These are phyloP conservation scores for Tetheella fluctuosa DNA, from an alignment of 2,888 invertebrate genomes.

Conservation along the genomic window DNA sequence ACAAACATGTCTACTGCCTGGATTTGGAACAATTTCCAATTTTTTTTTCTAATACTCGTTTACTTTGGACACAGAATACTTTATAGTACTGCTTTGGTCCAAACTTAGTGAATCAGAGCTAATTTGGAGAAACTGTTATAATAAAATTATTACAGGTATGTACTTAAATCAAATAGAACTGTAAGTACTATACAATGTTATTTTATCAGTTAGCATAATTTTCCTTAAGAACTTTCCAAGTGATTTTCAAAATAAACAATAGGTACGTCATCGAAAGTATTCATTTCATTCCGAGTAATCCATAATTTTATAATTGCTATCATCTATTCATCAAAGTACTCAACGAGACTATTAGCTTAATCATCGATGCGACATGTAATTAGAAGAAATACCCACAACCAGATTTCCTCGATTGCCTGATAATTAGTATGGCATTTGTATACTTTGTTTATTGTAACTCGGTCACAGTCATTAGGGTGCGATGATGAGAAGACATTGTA, in stretches of 20 bases:
- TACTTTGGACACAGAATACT: too few species aligned
- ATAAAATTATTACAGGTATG: too few species aligned
- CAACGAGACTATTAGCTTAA: conserved; percentile 50
- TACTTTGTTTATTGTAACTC: conserved; percentile 27
- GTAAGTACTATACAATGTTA: too few species aligned
- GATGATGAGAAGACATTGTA: conserved; percentile 34
- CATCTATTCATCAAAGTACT: conserved; percentile 12
- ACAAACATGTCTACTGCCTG: too few species aligned
- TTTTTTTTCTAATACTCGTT: too few species aligned
- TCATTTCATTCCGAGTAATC: conserved; percentile 29
- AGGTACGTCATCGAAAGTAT: conserved; percentile 8
- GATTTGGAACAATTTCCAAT: too few species aligned
- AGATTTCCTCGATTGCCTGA: conserved; percentile 47
- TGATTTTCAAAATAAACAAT: not conserved
- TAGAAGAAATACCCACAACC: conserved; percentile 53
- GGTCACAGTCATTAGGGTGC: conserved; percentile 28
- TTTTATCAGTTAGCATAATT: not conserved
- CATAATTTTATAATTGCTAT: conserved; percentile 28
- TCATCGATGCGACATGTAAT: conserved; percentile 48
- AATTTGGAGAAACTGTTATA: too few species aligned
- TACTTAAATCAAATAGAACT: too few species aligned
- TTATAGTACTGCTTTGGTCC: too few species aligned
- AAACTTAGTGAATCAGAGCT: too few species aligned
- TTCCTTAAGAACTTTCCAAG: conserved; percentile 11
- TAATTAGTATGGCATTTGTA: conserved; percentile 56